phyloP scores from a whole-genome alignment of 2,888 invertebrate species.

The Xestoiulus laeticollis region DNA sequence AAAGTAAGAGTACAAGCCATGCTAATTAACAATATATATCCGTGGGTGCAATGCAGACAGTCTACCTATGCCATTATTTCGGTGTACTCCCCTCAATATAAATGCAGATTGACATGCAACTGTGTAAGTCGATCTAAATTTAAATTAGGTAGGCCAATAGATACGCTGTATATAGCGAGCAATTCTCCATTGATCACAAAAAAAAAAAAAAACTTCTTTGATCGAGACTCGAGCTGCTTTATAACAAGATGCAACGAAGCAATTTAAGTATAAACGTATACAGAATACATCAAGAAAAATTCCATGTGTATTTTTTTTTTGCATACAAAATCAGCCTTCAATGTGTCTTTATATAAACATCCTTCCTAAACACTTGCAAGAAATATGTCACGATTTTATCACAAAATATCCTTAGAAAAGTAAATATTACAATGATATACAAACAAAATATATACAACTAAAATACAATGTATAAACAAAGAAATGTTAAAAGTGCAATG shows the following conservation, averaged over 20 bases:
- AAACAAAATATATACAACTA: neutral
- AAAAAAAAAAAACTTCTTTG: neutral
- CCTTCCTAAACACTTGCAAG: neutral
- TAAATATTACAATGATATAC: neutral
- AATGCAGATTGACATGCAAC: constrained; percentile 17
- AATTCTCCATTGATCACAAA: constrained; percentile 19
- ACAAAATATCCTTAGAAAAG: neutral
- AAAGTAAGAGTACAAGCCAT: constrained; percentile 19
- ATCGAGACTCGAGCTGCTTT: neutral
- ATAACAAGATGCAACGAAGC: neutral
- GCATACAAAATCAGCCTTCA: neutral
- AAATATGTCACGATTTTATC: neutral
- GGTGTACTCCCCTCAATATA: constrained; percentile 26
- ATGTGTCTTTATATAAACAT: neutral
- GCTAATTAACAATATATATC: constrained; percentile 1
- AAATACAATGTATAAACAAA: too few species aligned
- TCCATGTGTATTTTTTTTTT: neutral
- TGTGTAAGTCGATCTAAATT: constrained; percentile 26
- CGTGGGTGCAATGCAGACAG: constrained; percentile 9
- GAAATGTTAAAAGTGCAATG: too few species aligned
- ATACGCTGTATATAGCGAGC: constrained; percentile 21
- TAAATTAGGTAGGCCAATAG: constrained; percentile 17
- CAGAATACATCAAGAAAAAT: neutral
- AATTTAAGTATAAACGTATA: neutral
- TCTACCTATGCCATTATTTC: constrained; percentile 17